Percentiles rank a stretch among this genome's conserved stretches.
phyloP scores from a whole-genome alignment of 2,797 vertebrate species.

The Mallotus villosus region DNA sequence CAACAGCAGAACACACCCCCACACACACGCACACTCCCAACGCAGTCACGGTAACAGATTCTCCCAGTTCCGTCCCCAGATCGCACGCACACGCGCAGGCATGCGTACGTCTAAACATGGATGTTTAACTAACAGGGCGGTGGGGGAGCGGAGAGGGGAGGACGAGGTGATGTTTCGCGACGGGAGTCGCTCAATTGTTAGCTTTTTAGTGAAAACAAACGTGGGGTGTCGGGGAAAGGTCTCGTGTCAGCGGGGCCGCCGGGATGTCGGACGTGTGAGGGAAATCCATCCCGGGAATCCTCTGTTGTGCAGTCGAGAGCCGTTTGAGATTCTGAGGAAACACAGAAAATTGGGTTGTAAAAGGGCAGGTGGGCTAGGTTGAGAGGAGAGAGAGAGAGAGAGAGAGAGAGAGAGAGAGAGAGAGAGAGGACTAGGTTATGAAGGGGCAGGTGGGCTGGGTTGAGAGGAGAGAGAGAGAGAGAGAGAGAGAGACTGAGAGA shows the following conservation, averaged over 20 bases:
- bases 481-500: no score
- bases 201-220: slow-evolving; percentile 49
- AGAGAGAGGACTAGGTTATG: no score
- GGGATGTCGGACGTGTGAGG: neutral
- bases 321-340: no score
- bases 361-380: no score
- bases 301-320: no score
- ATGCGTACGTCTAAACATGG: slow-evolving; percentile 25
- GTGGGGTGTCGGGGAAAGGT: slow-evolving; percentile 24
- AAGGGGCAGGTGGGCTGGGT: no score
- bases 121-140: slow-evolving; percentile 15
- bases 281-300: no score
- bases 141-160: slow-evolving; percentile 16
- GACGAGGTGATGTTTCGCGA: slow-evolving; percentile 27
- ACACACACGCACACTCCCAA: neutral
- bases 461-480: no score
- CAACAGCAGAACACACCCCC: neutral
- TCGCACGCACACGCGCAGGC: neutral
- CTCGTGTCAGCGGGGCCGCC: neutral
- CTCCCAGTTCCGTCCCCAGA: slow-evolving; percentile 21
- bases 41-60: neutral
- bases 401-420: no score
- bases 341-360: no score
- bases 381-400: no score
- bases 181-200: slow-evolving; percentile 55